Percentiles rank a stretch among this genome's conserved stretches.
Evolutionary conservation across 2,113 vertebrate species (phyloP).

Genomic region (Tenrec ecaudatus): DNA sequence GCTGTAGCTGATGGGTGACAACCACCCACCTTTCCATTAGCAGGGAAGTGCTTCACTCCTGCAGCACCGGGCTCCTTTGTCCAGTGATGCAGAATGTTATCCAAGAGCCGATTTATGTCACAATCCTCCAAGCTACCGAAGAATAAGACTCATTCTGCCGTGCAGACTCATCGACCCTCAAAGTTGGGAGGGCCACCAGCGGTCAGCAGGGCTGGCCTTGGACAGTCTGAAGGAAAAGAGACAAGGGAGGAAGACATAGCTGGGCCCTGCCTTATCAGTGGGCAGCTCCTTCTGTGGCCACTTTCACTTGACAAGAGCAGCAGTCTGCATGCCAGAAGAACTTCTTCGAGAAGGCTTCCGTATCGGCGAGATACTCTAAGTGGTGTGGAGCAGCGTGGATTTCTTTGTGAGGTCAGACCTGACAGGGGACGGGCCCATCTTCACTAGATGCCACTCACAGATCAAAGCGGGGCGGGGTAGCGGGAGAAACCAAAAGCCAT

Average conservation of each 20-base stretch:
- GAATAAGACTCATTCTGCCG: neutral
- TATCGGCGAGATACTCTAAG: conserved; percentile 15
- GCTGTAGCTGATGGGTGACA: neutral
- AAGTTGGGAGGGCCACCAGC: neutral
- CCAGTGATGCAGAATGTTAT: neutral
- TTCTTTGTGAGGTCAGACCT: conserved; percentile 31
- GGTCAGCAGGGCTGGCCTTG: neutral
- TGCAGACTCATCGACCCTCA: neutral
- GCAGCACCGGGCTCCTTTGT: neutral
- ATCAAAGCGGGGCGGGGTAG: neutral
- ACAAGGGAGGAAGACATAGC: conserved; percentile 12
- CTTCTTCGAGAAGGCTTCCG: conserved; percentile 56
- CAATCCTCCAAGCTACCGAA: neutral
- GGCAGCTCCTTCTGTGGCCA: conserved; percentile 39
- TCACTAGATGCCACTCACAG: conserved; percentile 33
- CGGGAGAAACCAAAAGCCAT: neutral
- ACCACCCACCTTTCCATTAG: neutral
- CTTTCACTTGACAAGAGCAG: conserved; percentile 71
- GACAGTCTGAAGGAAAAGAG: neutral
- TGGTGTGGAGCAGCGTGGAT: conserved; percentile 29
- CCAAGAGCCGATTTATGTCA: neutral
- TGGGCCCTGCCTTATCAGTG: conserved; percentile 31
- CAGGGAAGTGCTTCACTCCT: neutral
- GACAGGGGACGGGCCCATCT: conserved; percentile 1
- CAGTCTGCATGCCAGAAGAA: conserved; percentile 60